Evolutionary conservation across 2,888 invertebrate genomes (phyloP).

Genomic region (Piscicola geometra): DNA sequence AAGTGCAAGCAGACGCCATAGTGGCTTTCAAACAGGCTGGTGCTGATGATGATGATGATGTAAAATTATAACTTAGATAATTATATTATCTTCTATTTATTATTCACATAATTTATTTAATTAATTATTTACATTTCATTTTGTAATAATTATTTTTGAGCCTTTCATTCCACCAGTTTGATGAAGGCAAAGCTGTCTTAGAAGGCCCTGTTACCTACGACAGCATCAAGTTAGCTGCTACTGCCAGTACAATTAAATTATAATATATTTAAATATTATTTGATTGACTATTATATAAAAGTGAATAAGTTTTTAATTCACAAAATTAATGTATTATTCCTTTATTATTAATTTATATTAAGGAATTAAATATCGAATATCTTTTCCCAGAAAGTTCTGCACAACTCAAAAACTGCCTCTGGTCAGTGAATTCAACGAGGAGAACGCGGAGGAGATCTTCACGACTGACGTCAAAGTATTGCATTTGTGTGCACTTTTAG

Average conservation of each 20-base stretch:
- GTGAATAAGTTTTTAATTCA: too few species aligned
- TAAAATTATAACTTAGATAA: too few species aligned
- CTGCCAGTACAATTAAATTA: too few species aligned
- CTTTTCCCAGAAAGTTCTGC: constrained; percentile 72
- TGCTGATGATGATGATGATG: too few species aligned
- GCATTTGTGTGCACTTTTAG: too few species aligned
- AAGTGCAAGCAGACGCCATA: constrained; percentile 72
- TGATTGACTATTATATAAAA: too few species aligned
- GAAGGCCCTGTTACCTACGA: constrained; percentile 63
- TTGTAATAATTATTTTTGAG: neutral
- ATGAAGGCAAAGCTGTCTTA: constrained; percentile 53
- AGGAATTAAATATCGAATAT: too few species aligned
- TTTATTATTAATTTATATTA: too few species aligned
- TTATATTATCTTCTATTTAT: too few species aligned
- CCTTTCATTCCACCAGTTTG: constrained; percentile 49
- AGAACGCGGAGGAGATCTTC: constrained; percentile 95
- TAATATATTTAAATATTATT: too few species aligned
- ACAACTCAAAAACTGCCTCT: constrained; percentile 77
- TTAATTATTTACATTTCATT: neutral
- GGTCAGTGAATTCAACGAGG: constrained; percentile 91
- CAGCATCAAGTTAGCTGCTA: constrained; percentile 62
- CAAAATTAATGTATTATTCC: too few species aligned
- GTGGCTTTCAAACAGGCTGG: constrained; percentile 84
- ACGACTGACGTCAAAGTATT: constrained; percentile 95
- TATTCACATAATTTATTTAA: too few species aligned